These are phyloP conservation scores for Chanos chanos DNA, from an alignment of 2,797 vertebrate species.

Conservation along the genomic window DNA sequence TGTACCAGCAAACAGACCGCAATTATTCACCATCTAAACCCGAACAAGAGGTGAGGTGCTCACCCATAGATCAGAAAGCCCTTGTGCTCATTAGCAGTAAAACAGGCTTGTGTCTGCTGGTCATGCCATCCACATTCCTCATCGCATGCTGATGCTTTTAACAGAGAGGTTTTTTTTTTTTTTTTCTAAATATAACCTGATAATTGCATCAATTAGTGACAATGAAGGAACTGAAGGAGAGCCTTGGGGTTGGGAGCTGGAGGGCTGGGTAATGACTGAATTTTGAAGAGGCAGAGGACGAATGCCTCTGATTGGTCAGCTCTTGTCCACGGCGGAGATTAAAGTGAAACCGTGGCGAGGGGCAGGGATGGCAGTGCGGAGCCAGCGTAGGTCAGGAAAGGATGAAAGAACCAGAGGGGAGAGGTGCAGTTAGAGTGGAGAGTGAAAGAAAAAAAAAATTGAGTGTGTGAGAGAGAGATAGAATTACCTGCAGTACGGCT, in stretches of 20 bases:
- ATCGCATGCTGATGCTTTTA: neutral
- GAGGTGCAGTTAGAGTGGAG: conserved; percentile 4
- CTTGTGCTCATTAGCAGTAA: conserved; percentile 33
- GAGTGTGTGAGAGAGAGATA: conserved; percentile 6
- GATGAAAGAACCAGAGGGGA: neutral
- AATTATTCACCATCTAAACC: conserved; percentile 18
- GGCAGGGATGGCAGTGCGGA: neutral
- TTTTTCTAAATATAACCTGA: conserved; percentile 41
- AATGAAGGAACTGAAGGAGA: conserved; percentile 32
- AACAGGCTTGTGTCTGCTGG: conserved; percentile 12
- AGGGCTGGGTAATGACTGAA: neutral
- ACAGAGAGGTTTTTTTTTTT: no score
- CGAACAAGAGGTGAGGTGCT: conserved; percentile 12
- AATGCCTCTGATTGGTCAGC: conserved; percentile 14
- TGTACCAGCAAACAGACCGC: conserved; percentile 5
- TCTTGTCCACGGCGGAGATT: neutral
- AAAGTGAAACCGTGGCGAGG: neutral
- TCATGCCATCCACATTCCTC: conserved; percentile 13
- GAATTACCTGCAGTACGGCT: neutral
- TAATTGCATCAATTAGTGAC: conserved; percentile 49
- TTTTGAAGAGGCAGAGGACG: conserved; percentile 15
- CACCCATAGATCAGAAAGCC: conserved; percentile 24
- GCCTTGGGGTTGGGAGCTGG: conserved; percentile 21
- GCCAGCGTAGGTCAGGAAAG: no score
- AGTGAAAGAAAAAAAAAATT: neutral